Evolutionary conservation across 2,888 invertebrate genomes (phyloP).

Genomic region (Tipula unca): DNA sequence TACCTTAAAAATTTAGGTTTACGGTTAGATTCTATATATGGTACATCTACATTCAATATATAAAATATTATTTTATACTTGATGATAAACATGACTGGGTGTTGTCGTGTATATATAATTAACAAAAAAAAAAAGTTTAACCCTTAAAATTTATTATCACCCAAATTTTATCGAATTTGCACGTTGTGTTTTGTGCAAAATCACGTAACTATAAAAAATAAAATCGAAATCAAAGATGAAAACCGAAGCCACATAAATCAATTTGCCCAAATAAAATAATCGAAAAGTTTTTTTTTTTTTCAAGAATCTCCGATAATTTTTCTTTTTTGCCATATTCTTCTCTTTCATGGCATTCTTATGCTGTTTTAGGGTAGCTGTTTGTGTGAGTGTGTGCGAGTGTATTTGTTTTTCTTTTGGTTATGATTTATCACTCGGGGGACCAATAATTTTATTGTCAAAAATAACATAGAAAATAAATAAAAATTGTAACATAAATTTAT

Average conservation of each 20-base stretch:
- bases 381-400: not conserved
- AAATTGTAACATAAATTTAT: not conserved
- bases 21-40: not conserved
- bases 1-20: not conserved
- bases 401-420: not conserved
- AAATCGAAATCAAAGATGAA: not conserved
- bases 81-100: not conserved
- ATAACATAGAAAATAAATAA: not conserved
- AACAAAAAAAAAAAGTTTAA: not conserved
- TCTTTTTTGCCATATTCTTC: not conserved
- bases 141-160: not conserved
- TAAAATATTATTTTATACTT: not conserved
- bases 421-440: not conserved
- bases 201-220: not conserved
- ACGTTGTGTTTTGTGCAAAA: not conserved
- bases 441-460: not conserved
- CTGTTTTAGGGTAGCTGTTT: no score
- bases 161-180: not conserved
- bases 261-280: not conserved
- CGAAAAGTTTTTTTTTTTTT: not conserved
- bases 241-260: not conserved
- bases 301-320: not conserved
- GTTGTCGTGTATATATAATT: not conserved
- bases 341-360: not conserved
- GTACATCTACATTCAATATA: no score